Evolutionary conservation across 2,888 invertebrate species (phyloP), one percentile per base, ranked within the genome.

Genomic region (Apantesis nais): DNA sequence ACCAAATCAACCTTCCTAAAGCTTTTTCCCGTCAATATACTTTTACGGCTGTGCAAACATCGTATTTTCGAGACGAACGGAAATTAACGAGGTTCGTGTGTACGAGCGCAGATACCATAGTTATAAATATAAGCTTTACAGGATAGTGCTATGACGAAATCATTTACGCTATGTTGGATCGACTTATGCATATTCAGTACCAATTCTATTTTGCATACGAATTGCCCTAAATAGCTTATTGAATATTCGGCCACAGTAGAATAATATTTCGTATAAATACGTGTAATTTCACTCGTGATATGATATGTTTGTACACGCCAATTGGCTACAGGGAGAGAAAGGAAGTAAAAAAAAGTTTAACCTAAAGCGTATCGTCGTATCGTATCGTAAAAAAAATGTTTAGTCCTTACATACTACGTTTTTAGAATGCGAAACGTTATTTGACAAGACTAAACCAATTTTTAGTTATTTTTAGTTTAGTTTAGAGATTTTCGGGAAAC

Each of bases 71-170:
- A 62, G 62, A 39, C 62, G 55, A 70, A 62, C 67, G 72, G 69
- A 74, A 72, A 74, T 72, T 74, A 74, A 71, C 71, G 62, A 52
- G 67, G 55, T 65, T 70, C 62, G 29, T 70, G 22, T 63, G 60
- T 62, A 52, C 19, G 41, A 14, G 9, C 31, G 48, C 22, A 58
- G n/a, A 16, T 60, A 58, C 14, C 60, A 61, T 65, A 60, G 37
- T 39, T 61, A 29, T 58, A 52, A 29, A 61, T 37, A 11, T 62
- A 37, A 61, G n/a, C 44, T 67, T 67, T 31, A 58, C 60, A 41
- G 39, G 41, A 66, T 66, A 29, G 58, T 37, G 31, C 44, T 44
- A 65, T 52, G 65, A 61, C 69, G 69, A 34, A 34, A 41, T 58
- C 60, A 61, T 70, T 70, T 66, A 70, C 61, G 61, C 60, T 25